Conservation (phyloP, 2,113 vertebrate species). For the Lagopus leucura region DNA sequence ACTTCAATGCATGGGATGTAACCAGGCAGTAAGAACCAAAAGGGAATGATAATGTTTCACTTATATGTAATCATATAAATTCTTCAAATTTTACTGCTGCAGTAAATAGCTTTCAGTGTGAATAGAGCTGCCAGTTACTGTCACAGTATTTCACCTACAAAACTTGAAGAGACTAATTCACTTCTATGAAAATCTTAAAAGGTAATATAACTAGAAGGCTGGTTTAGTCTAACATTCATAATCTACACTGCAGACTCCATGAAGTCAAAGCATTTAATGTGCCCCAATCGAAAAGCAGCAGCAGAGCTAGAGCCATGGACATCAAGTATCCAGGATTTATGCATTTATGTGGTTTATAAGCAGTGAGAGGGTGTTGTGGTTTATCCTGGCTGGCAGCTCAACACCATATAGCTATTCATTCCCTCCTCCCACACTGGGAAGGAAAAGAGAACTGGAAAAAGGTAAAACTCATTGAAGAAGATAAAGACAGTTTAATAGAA, state of each 20-base stretch:
- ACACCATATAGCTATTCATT: background rate
- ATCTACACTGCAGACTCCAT: background rate
- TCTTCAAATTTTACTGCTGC: slow-evolving; percentile 16
- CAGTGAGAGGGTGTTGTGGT: background rate
- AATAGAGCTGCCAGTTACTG: slow-evolving; percentile 49
- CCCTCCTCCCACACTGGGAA: background rate
- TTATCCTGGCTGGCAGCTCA: background rate
- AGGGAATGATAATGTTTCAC: slow-evolving; percentile 26
- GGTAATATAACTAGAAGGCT: slow-evolving; percentile 18
- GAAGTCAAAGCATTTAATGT: background rate
- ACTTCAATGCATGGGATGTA: background rate
- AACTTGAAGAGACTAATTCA: slow-evolving; percentile 11
- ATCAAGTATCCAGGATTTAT: background rate
- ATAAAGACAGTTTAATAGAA: background rate
- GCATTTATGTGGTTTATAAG: background rate
- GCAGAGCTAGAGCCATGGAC: background rate
- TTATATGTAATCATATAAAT: slow-evolving; percentile 30
- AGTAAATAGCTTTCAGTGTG: slow-evolving; percentile 17
- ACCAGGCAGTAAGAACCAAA: background rate
- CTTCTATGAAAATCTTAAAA: slow-evolving; percentile 26
- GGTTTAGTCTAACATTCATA: slow-evolving; percentile 19
- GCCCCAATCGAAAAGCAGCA: background rate
- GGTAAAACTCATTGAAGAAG: background rate
- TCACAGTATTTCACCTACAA: slow-evolving; percentile 58
- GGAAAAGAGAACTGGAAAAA: background rate